These are phyloP conservation scores for Phalacrocorax carbo DNA, from an alignment of 2,113 vertebrate genomes.

Conservation along the genomic window DNA sequence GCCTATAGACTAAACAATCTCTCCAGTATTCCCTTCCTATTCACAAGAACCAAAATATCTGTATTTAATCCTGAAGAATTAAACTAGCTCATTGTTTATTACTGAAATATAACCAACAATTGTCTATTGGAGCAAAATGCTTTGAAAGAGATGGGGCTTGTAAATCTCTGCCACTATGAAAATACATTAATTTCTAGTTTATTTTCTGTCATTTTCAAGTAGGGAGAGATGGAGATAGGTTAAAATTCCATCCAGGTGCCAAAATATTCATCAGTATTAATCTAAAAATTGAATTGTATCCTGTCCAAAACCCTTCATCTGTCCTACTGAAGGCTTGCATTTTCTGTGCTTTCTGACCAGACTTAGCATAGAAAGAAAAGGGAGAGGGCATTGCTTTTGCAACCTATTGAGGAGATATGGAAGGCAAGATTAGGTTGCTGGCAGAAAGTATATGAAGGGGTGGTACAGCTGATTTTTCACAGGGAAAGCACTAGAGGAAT, in stretches of 20 bases:
- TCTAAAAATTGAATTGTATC: background rate
- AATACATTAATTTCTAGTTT: background rate
- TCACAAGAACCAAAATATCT: background rate
- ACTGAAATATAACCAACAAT: background rate
- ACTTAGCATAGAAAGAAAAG: background rate
- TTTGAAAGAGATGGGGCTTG: background rate
- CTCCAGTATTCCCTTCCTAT: background rate
- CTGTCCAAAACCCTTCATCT: background rate
- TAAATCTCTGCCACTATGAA: background rate
- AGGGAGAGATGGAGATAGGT: background rate
- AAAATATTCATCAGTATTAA: background rate
- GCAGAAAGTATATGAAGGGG: background rate
- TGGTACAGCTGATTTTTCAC: background rate
- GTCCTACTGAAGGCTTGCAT: background rate
- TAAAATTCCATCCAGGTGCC: background rate
- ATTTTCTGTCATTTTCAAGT: background rate
- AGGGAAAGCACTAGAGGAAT: background rate
- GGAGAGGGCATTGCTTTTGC: background rate
- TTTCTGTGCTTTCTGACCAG: background rate
- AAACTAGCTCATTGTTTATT: background rate
- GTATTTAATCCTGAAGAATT: background rate
- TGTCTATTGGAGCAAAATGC: background rate
- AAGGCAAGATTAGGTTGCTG: background rate
- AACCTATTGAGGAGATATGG: background rate
- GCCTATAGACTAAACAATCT: background rate